Percentiles rank a stretch among this genome's conserved stretches.
Conservation (phyloP, 2,888 invertebrate species). For the Monochamus alternatus region DNA sequence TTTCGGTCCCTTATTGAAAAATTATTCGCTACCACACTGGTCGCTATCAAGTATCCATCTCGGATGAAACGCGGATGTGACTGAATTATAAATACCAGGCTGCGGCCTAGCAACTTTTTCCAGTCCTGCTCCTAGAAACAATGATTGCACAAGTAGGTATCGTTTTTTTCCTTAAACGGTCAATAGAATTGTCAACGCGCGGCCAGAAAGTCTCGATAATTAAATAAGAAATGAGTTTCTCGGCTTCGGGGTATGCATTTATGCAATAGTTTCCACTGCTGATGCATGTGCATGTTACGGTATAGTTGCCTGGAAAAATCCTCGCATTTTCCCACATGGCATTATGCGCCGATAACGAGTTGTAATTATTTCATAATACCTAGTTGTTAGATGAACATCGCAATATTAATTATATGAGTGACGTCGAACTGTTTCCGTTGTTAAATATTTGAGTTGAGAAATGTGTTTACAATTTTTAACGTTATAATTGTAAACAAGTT, state of each 20-base stretch:
- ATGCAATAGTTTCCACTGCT: slow-evolving; percentile 1
- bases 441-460: background rate
- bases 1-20: no score
- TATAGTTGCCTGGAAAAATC: background rate
- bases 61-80: slow-evolving; percentile 11
- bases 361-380: background rate
- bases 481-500: no score
- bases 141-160: background rate
- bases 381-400: background rate
- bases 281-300: background rate
- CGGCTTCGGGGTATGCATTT: slow-evolving; percentile 7
- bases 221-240: slow-evolving; percentile 13
- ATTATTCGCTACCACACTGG: no score
- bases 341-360: background rate
- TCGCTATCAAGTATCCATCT: no score
- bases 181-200: background rate
- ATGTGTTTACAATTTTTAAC: no score
- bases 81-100: slow-evolving; percentile 10
- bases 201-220: slow-evolving; percentile 18
- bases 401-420: background rate
- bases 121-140: background rate
- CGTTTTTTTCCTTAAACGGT: slow-evolving; percentile 4
- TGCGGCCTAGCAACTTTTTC: slow-evolving; percentile 2
- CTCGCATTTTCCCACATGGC: background rate
- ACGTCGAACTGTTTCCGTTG: background rate